Conservation (phyloP, 2,888 invertebrate genomes). For the Drosophila setosimentum region DNA sequence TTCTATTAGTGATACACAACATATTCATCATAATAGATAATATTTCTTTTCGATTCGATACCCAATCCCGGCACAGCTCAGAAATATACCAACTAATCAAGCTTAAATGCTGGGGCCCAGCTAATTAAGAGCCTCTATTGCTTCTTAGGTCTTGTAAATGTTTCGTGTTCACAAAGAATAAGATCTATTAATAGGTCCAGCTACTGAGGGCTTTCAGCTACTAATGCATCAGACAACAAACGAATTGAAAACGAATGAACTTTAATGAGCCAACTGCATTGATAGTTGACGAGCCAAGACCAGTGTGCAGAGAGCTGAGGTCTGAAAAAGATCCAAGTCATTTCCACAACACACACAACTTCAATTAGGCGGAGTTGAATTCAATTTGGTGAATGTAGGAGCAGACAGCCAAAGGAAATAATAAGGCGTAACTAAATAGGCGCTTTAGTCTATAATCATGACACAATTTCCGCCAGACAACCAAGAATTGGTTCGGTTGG, state of each 20-base stretch:
- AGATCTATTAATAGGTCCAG: constrained; percentile 6
- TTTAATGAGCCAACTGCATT: constrained; percentile 60
- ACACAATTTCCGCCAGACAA: constrained; percentile 75
- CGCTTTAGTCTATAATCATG: constrained; percentile 81
- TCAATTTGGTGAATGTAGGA: constrained; percentile 53
- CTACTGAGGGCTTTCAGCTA: constrained; percentile 12
- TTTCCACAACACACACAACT: constrained; percentile 67
- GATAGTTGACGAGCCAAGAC: constrained; percentile 27
- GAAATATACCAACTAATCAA: constrained; percentile 22
- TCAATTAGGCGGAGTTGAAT: constrained; percentile 72
- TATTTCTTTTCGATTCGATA: background rate
- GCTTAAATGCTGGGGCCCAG: constrained; percentile 1
- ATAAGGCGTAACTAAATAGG: constrained; percentile 81
- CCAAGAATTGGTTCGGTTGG: constrained; percentile 14
- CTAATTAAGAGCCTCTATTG: constrained; percentile 51
- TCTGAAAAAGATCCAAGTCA: constrained; percentile 62
- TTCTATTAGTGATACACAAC: background rate
- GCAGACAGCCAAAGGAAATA: constrained; percentile 63
- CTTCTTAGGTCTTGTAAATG: constrained; percentile 26
- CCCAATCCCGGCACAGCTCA: background rate
- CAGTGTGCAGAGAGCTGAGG: background rate
- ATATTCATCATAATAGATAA: background rate
- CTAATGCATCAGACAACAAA: constrained; percentile 23
- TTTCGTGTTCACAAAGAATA: constrained; percentile 29
- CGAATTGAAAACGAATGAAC: constrained; percentile 58